Evolutionary conservation across 2,888 invertebrate species (phyloP).

Genomic region (Timema cristinae): DNA sequence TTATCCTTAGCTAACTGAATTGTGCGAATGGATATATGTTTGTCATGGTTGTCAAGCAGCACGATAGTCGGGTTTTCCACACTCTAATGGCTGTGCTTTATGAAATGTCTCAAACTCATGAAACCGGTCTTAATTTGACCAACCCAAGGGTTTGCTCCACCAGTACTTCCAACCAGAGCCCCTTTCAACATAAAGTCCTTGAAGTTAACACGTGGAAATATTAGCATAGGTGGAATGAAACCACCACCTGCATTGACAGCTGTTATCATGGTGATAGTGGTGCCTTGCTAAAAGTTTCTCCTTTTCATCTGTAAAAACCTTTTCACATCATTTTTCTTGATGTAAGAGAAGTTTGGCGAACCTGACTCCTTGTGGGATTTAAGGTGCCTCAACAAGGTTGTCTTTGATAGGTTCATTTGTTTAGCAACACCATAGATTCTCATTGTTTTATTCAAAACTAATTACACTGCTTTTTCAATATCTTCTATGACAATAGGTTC

Average conservation of each 20-base stretch:
- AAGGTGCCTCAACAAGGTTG: too few relatives aligned
- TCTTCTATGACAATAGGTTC: background rate
- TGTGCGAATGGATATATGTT: conserved; percentile 32
- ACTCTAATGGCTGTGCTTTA: conserved; percentile 30
- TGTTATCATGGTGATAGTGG: conserved; percentile 17
- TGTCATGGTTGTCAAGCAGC: conserved; percentile 36
- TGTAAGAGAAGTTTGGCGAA: too few relatives aligned
- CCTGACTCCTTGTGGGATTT: too few relatives aligned
- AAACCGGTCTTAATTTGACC: conserved; percentile 36
- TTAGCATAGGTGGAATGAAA: conserved; percentile 41
- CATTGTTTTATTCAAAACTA: background rate
- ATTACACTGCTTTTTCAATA: background rate
- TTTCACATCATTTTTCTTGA: background rate
- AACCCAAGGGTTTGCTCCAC: conserved; percentile 35
- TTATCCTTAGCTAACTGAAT: conserved; percentile 39
- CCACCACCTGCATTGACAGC: conserved; percentile 41
- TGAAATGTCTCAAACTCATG: conserved; percentile 36
- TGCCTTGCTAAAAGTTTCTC: conserved; percentile 34
- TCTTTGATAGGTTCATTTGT: background rate
- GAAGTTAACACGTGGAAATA: conserved; percentile 36
- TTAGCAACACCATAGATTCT: background rate
- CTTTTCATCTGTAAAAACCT: conserved; percentile 29
- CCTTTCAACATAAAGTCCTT: conserved; percentile 39
- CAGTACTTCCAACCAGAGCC: conserved; percentile 40
- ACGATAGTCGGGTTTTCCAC: conserved; percentile 32